Evolutionary conservation across 2,797 vertebrate species (phyloP).

Genomic region (Myiothlypis chrysogaster): DNA sequence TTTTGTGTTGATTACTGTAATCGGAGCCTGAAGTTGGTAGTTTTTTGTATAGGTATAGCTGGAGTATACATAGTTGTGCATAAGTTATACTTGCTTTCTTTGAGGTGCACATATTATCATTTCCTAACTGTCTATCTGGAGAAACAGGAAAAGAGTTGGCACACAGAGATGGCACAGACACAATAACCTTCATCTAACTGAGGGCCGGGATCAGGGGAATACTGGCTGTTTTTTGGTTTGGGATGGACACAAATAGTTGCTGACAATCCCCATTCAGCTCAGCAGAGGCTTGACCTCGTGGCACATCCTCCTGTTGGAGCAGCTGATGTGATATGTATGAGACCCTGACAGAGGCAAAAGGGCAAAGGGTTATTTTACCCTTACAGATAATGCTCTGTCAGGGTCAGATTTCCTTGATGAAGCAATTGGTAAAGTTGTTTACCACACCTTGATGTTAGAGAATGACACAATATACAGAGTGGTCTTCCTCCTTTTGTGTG

Average conservation of each 20-base stretch:
- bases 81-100: neutral
- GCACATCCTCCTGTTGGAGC: neutral
- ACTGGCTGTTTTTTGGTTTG: neutral
- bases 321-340: neutral
- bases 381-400: neutral
- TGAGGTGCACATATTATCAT: neutral
- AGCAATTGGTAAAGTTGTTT: neutral
- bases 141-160: neutral
- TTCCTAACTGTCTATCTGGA: neutral
- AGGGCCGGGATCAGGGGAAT: neutral
- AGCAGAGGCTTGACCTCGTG: neutral
- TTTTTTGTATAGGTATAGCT: neutral
- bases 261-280: neutral
- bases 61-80: fast-evolving
- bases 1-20: neutral
- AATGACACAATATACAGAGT: neutral
- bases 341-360: neutral
- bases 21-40: neutral
- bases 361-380: neutral
- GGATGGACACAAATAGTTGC: neutral
- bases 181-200: neutral
- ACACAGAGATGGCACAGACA: neutral
- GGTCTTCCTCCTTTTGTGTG: neutral
- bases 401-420: neutral
- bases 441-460: neutral